Evolutionary conservation across 2,888 invertebrate species (phyloP).

Genomic region (Nemotelus nigrinus): DNA sequence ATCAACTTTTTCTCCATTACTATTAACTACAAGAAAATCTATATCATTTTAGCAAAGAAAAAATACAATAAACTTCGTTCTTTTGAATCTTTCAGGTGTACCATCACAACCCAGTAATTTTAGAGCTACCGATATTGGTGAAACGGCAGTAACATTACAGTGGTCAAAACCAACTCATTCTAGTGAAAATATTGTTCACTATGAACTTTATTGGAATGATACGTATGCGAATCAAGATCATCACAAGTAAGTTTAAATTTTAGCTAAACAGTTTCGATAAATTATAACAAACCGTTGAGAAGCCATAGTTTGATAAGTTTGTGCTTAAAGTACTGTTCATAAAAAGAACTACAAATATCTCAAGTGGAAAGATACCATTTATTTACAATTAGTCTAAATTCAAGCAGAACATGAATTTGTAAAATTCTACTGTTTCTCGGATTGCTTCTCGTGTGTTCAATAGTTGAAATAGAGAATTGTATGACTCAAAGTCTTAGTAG

Average conservation of each 20-base stretch:
- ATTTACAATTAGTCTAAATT: not conserved
- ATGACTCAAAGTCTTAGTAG: too few relatives aligned
- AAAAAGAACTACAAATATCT: too few relatives aligned
- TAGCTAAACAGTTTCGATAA: not conserved
- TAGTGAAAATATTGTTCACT: conserved; percentile 92
- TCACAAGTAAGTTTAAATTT: conserved; percentile 71
- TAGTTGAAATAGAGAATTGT: too few relatives aligned
- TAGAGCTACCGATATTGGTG: conserved; percentile 85
- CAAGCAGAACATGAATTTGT: too few relatives aligned
- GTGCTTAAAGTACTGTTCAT: too few relatives aligned
- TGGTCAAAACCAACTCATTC: conserved; percentile 94
- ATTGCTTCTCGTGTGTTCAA: too few relatives aligned
- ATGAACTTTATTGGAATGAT: conserved; percentile 97
- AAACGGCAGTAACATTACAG: conserved; percentile 88
- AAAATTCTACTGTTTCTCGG: too few relatives aligned
- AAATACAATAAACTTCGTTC: too few relatives aligned
- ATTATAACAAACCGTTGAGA: conserved; percentile 23
- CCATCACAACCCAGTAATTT: conserved; percentile 95
- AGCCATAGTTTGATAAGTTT: too few relatives aligned
- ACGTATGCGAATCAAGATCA: conserved; percentile 91
- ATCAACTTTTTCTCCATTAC: too few relatives aligned
- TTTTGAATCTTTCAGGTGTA: conserved; percentile 73
- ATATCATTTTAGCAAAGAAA: too few relatives aligned
- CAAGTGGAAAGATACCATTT: not conserved
- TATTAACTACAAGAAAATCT: too few relatives aligned